Base-by-base conservation (phyloP, 2,888 invertebrate genomes). In the Gortyna flavago region DNA sequence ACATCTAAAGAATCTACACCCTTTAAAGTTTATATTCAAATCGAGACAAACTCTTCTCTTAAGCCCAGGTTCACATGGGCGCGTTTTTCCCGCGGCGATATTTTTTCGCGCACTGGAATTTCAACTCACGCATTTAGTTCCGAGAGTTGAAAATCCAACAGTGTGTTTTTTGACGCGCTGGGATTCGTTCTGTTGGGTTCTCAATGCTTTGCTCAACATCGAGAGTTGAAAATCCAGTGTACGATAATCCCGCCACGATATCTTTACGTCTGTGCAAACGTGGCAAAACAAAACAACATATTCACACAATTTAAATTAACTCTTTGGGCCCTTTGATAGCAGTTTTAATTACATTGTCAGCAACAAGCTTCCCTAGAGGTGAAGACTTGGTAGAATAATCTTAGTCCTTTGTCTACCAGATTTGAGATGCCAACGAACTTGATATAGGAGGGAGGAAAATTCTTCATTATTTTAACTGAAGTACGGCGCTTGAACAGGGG, bases 261-360 rank as follows among this genome's bases (percentile, higher is more conserved):
- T 16, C 16, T 16, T 44, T 44, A 44, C 44, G 16, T 44, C 44
- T 11, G 44, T 44, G 44, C 0, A 5, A 44, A 44, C 44, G 44
- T 44, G 4, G 13, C 44, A 44, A 44, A 44, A 16, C 41, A 61
- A 66, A 71, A 35, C n/a, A 41, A 65, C 38, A 25, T 83, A 11
- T 62, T 62, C 0, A 13, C n/a, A 38, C 35, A 35, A 67, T 62
- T 38, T 29, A 66, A 72, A 77, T 48, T 18, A 57, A 64, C 70
- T 51, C 59, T n/a, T n/a, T 29, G 48, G 38, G 51, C 62, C 44
- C 59, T 59, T 72, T 78, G 57, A 69, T 59, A 72, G 0, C 64
- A 67, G 77, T 77, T 73, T 77, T 79, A 77, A 86, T 85, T 77
- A 81, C 65, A 66, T 68, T 65, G 77, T 78, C 78, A 69, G 72